These are phyloP conservation scores for Tychaedon coryphoeus DNA, from an alignment of 2,113 vertebrate genomes.

Conservation along the genomic window DNA sequence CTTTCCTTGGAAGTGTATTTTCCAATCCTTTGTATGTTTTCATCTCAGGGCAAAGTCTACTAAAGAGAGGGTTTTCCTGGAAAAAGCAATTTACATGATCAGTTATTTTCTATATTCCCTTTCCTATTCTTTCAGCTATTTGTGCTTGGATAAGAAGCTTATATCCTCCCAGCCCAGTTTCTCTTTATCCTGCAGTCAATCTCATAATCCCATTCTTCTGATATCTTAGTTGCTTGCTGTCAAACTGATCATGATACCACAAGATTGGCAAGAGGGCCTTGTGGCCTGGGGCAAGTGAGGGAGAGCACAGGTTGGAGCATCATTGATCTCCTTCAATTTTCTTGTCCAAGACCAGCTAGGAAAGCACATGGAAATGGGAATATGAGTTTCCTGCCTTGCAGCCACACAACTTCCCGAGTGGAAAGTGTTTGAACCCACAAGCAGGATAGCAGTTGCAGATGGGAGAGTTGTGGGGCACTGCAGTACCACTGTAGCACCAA, in stretches of 20 bases:
- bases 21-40: neutral
- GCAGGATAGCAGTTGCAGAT: neutral
- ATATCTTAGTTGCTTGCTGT: neutral
- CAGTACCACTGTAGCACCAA: accelerated
- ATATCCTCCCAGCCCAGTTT: constrained; percentile 36
- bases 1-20: neutral
- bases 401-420: neutral
- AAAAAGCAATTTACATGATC: constrained; percentile 56
- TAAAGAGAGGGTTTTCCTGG: neutral
- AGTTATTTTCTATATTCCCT: constrained; percentile 35
- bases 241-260: neutral
- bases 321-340: neutral
- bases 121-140: constrained; percentile 44
- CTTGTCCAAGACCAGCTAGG: neutral
- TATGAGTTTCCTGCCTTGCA: neutral
- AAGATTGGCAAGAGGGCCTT: neutral
- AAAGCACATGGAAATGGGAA: neutral
- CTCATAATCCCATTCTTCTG: constrained; percentile 43
- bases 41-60: constrained; percentile 9
- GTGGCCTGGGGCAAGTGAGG: neutral
- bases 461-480: neutral
- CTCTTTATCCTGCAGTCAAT: constrained; percentile 44
- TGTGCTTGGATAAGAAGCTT: constrained; percentile 52
- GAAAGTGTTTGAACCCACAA: neutral
- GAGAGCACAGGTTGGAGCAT: neutral